Evolutionary conservation across 2,888 invertebrate species (phyloP).

Genomic region (Silvanus unidentatus): DNA sequence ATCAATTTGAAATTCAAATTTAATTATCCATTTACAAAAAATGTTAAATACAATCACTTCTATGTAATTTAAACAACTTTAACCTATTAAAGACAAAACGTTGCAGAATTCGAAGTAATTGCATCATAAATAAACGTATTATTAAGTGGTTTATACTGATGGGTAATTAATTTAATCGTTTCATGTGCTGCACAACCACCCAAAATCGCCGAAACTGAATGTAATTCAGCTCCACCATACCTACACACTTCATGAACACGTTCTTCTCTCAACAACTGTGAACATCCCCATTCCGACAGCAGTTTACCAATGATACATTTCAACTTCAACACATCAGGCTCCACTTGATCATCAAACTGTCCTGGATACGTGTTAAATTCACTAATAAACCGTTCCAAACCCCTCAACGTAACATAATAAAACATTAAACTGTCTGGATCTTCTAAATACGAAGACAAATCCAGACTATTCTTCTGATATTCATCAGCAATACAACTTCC

Average conservation of each 20-base stretch:
- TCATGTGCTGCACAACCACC: slow-evolving; percentile 95
- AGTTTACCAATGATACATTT: slow-evolving; percentile 67
- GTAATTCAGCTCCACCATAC: slow-evolving; percentile 91
- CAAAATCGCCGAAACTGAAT: slow-evolving; percentile 80
- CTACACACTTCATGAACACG: slow-evolving; percentile 92
- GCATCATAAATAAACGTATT: slow-evolving; percentile 96
- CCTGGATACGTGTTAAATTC: slow-evolving; percentile 90
- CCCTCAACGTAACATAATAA: slow-evolving; percentile 83
- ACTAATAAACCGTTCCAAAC: slow-evolving; percentile 82
- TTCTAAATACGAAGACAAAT: slow-evolving; percentile 51
- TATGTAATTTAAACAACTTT: too few species aligned
- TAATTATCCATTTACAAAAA: too few species aligned
- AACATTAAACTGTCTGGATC: slow-evolving; percentile 82
- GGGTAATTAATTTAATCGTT: slow-evolving; percentile 89
- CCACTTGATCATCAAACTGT: slow-evolving; percentile 75
- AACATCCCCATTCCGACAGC: slow-evolving; percentile 79
- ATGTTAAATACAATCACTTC: too few species aligned
- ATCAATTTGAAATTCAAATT: too few species aligned
- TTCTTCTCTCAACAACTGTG: slow-evolving; percentile 73
- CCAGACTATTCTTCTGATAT: slow-evolving; percentile 53
- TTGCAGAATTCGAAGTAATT: slow-evolving; percentile 77
- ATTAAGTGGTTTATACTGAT: slow-evolving; percentile 93
- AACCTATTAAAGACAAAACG: slow-evolving; percentile 63
- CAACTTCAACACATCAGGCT: slow-evolving; percentile 82
- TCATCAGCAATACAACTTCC: slow-evolving; percentile 78